Base-by-base conservation (phyloP, 37 sponge, comb jelly and placozoan genomes). In the Hexactinellida sp. region DNA sequence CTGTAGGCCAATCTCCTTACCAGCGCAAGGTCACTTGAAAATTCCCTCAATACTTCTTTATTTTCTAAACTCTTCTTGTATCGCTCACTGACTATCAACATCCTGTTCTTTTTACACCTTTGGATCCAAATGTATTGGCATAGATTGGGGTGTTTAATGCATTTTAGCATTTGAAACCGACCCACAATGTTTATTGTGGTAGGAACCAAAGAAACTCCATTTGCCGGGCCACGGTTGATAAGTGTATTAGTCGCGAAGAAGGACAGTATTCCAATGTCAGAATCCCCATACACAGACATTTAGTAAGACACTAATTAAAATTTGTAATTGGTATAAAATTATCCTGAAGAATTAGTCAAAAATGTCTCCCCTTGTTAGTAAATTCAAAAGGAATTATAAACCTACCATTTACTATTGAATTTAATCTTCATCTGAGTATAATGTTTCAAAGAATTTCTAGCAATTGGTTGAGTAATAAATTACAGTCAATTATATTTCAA, bases 141-240 rank as follows among this genome's bases (percentile, higher is more conserved):
- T 37, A 98, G 90, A 41, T 88, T 86, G 7, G 87, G 88, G 36
- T 98, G 99, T 39, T 41, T 37, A 0, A 93, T 82, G 28, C 37
- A 23, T 85, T 35, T 83, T 55, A 98, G 84, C 28, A 54, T 85
- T 55, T 91, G 91, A 83, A 91, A 95, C 5, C 96, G 85, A 34
- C 99, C 99, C 35, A 88, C 37, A 38, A 98, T 91, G 84, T 88
- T 86, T 54, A 94, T 88, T 34, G 92, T 89, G 82, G 94, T 92
- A 30, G 92, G 96, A 0, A 94, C 91, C 1, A 98, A 90, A 39
- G 99, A 96, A 0, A 98, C 92, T 0, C 99, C 99, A 54, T 90
- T 91, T 35, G 82, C 55, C 37, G 93, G 93, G 89, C 93, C 76
- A 25, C 76, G 21, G 34, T 63, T 63, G 76, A 63, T 63, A 21